Evolutionary conservation across 2,113 vertebrate species (phyloP).

Genomic region (Rhinoderma darwinii): DNA sequence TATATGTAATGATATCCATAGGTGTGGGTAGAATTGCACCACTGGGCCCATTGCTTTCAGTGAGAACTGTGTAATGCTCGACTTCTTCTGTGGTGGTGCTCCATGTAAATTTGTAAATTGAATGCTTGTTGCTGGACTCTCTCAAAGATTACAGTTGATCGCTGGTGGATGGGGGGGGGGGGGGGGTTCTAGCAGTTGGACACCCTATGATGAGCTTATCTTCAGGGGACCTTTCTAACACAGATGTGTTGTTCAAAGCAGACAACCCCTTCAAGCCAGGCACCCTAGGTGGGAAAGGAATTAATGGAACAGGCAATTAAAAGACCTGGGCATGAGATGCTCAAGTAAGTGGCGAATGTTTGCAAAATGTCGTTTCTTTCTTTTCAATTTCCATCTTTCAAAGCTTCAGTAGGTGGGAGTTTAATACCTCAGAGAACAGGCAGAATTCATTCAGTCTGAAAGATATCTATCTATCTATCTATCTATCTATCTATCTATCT

Average conservation of each 20-base stretch:
- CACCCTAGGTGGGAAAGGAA: not conserved
- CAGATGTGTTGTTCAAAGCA: not conserved
- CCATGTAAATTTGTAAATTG: too few relatives aligned
- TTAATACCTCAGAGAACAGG: constrained; percentile 61
- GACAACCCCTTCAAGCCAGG: not conserved
- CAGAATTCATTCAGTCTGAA: constrained; percentile 68
- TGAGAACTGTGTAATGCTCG: too few relatives aligned
- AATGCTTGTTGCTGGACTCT: not conserved
- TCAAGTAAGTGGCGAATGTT: not conserved
- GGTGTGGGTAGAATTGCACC: too few relatives aligned
- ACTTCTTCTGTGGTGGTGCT: too few relatives aligned
- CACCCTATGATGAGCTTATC: not conserved
- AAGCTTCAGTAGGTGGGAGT: constrained; percentile 60
- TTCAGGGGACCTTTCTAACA: not conserved
- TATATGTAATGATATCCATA: too few relatives aligned
- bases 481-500: too few relatives aligned
- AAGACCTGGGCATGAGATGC: not conserved
- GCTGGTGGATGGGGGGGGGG: too few relatives aligned
- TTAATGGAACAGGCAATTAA: constrained; percentile 16
- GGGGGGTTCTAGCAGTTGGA: too few relatives aligned
- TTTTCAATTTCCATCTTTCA: constrained; percentile 55
- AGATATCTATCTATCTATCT: constrained; percentile 53
- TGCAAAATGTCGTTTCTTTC: constrained; percentile 11
- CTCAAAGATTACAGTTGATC: not conserved
- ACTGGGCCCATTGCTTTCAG: too few relatives aligned